Base-by-base conservation (phyloP, 1,140 invertebrate genomes). In the Pseudomyrmex concolor region DNA sequence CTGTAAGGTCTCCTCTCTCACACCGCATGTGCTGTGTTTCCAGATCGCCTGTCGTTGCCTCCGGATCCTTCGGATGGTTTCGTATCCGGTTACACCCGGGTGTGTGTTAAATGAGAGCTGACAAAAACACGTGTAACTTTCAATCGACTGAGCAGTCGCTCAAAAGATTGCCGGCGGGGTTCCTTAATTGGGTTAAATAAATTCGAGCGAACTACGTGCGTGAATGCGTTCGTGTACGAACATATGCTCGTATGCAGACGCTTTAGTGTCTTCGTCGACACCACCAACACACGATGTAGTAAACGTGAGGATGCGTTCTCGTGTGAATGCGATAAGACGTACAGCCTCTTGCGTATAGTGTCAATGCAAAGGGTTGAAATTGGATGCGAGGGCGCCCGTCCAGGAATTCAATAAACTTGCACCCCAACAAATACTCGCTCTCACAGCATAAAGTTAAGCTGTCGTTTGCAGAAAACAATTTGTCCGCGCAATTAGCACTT, bases 101-200 rank as follows among this genome's bases (percentile, higher is more conserved):
- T 55, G 63, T 59, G 51, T 73, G 86, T 90, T 89, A 86, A 91
- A 92, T 76, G 90, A 88, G 89, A 90, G 70, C 89, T 91, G 91
- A 92, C 91, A 90, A 86, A 91, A 91, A 92, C 92, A 92, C 91
- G 91, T 92, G 92, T 92, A 92, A 91, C 84, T 92, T 92, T 91
- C 90, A 89, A 90, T 91, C 83, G 91, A 90, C 85, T 86, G 89
- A 77, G 83, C 85, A 91, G 85, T 87, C 84, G 80, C 81, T 88
- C 85, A 88, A 88, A 77, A 89, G 87, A 90, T 92, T 87, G 85
- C 73, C 84, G 13, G 66, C 54, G 68, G 83, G 83, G 67, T 72
- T 83, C 73, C 74, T 89, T 90, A 91, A 91, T 90, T 91, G 86
- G 84, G 83, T 91, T 91, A 89, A 90, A 89, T 76, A 86, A 89